A percentile compares a stretch with the other conserved stretches of the same genome.
Conservation (phyloP, 2,113 vertebrate species). For the Pseudopipra pipra region DNA sequence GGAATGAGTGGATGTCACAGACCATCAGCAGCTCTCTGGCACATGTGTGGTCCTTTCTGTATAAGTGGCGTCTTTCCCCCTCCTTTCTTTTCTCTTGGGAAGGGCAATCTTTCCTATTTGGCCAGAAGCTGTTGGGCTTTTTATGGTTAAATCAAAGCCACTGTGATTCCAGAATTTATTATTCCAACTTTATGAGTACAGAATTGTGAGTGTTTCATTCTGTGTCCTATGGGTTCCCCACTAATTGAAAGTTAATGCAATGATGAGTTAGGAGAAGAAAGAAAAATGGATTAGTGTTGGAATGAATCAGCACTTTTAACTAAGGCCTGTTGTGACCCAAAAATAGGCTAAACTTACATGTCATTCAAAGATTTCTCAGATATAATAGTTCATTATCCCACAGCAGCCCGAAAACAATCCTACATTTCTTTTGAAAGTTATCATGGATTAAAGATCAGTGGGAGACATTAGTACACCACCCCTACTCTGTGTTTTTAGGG, state of each 20-base stretch:
- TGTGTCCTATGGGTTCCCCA: neutral
- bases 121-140: neutral
- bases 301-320: neutral
- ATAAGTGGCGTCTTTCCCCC: neutral
- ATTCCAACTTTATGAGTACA: neutral
- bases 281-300: neutral
- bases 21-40: neutral
- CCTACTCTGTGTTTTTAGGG: neutral
- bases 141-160: neutral
- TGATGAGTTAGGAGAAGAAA: neutral
- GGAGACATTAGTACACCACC: neutral
- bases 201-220: neutral
- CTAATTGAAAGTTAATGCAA: neutral
- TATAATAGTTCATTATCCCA: neutral
- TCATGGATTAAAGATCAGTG: neutral
- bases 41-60: fast-evolving
- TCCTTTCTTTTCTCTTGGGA: neutral
- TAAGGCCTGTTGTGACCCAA: neutral
- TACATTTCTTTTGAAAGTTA: neutral
- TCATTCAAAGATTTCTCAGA: neutral
- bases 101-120: neutral
- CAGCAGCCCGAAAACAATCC: neutral
- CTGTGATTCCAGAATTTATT: neutral
- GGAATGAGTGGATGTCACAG: neutral
- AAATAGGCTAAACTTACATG: neutral